A percentile compares a stretch with the other conserved stretches of the same genome.
These are phyloP conservation scores for Albula glossodonta DNA, from an alignment of 2,113 vertebrate genomes.

Conservation along the genomic window DNA sequence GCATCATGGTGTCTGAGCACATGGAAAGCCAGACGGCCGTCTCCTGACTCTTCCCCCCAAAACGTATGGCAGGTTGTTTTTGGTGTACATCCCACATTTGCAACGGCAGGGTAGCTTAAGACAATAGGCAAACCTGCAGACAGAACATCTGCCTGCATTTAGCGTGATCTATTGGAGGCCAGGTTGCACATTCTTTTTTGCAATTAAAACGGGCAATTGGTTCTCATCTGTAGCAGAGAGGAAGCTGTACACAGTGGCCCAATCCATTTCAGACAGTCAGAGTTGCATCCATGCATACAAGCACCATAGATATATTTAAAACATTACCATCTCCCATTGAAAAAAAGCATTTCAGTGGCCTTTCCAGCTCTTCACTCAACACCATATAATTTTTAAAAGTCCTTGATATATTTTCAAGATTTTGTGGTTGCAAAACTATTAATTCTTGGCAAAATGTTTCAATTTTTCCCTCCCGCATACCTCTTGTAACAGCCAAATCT, in stretches of 20 bases:
- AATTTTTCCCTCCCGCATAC: conserved; percentile 41
- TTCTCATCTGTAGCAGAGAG: conserved; percentile 38
- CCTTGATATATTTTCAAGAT: conserved; percentile 74
- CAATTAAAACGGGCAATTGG: conserved; percentile 64
- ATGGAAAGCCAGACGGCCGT: neutral
- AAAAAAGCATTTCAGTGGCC: conserved; percentile 49
- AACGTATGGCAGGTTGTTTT: conserved; percentile 34
- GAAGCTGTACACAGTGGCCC: conserved; percentile 4
- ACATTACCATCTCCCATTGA: conserved; percentile 57
- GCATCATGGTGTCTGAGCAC: neutral
- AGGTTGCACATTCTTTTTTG: conserved; percentile 57
- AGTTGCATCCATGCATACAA: conserved; percentile 18
- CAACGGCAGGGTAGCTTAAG: conserved; percentile 49
- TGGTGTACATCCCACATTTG: conserved; percentile 37
- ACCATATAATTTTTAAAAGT: conserved; percentile 76
- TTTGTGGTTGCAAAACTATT: conserved; percentile 76
- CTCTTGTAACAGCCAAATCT: conserved; percentile 42
- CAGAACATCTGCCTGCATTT: conserved; percentile 53
- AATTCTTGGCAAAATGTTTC: conserved; percentile 72
- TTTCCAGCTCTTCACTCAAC: conserved; percentile 81
- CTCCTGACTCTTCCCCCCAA: neutral
- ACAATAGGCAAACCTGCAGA: conserved; percentile 51
- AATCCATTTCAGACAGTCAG: conserved; percentile 27
- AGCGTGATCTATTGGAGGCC: conserved; percentile 58
- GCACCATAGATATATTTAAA: conserved; percentile 55